Evolutionary conservation across 2,113 vertebrate genomes (phyloP).

Genomic region (Corythoichthys intestinalis): DNA sequence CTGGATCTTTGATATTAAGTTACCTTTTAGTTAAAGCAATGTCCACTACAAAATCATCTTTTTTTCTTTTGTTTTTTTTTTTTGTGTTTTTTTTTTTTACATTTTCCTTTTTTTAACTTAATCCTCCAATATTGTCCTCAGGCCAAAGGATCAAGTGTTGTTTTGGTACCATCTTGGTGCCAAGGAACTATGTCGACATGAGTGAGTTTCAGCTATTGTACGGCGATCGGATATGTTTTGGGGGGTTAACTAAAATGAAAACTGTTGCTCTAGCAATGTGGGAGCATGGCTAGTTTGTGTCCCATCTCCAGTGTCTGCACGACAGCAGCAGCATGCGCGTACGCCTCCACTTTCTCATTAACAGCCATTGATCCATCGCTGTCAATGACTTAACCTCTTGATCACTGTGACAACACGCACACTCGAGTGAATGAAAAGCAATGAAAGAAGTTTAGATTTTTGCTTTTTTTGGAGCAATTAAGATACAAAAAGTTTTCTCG

Average conservation of each 20-base stretch:
- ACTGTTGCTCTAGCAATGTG: background rate
- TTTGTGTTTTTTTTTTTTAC: too few species aligned
- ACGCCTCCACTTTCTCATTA: constrained; percentile 23
- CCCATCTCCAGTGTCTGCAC: background rate
- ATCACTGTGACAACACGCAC: constrained; percentile 68
- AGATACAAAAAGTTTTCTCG: constrained; percentile 53
- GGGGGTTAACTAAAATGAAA: background rate
- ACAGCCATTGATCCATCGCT: too few species aligned
- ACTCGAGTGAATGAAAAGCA: constrained; percentile 40
- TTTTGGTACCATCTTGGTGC: constrained; percentile 15
- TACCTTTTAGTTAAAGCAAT: too few species aligned
- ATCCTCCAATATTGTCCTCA: too few species aligned
- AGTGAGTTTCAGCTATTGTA: constrained; percentile 9
- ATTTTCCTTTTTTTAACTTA: too few species aligned
- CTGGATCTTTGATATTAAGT: background rate
- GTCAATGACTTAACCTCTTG: constrained; percentile 27
- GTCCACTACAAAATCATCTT: background rate
- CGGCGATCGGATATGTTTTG: background rate
- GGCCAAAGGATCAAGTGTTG: background rate
- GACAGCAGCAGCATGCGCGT: constrained; percentile 18
- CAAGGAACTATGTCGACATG: background rate
- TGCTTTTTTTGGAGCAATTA: constrained; percentile 44
- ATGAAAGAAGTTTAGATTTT: constrained; percentile 35
- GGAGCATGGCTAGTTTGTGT: constrained; percentile 4
- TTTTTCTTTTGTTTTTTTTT: too few species aligned